Evolutionary conservation across 2,113 vertebrate species (phyloP), one percentile per base, ranked within the genome.

Genomic region (Sphaerodactylus townsendi): DNA sequence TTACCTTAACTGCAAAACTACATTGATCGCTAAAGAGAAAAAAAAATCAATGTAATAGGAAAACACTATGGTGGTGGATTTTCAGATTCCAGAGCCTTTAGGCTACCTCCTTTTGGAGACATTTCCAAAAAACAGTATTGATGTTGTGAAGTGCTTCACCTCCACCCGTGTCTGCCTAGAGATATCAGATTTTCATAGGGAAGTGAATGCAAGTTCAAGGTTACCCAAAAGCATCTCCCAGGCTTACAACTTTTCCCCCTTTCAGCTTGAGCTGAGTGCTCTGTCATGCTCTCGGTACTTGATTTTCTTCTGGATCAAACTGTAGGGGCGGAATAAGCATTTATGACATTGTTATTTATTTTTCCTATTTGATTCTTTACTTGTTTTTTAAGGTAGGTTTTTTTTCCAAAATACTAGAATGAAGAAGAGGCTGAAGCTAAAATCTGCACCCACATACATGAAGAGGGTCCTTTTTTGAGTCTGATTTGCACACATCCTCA

Each of bases 171-270:
- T 82, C 92, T 93, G 89, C 70, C 88, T 92, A 89, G 93, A 94
- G 93, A 94, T 88, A 86, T 92, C 89, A 90, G 93, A 86, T 92
- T 93, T 95, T 92, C 92, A 89, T 88, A 92, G 87, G 88, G 89
- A 92, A 90, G 90, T 88, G 88, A 93, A 93, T 86, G 88, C 79
- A 91, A 93, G 93, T 92, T 95, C 92, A 93, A 94, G 92, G 93
- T 93, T 92, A 89, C 75, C 59, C 35, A 25, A 90, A 85, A 94
- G 90, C 87, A 90, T 90, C 88, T 91, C 87, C 87, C 86, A 87
- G 48, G 85, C 88, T 93, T 90, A 88, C 91, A 87, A 92, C 84
- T 91, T 90, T 87, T 89, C 88, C 87, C 86, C 76, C 86, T 93
- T 93, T 93, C 87, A 89, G 92, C 88, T 90, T 91, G 85, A 90